Evolutionary conservation across 2,888 invertebrate species (phyloP).

Genomic region (Liodrosophila aerea): DNA sequence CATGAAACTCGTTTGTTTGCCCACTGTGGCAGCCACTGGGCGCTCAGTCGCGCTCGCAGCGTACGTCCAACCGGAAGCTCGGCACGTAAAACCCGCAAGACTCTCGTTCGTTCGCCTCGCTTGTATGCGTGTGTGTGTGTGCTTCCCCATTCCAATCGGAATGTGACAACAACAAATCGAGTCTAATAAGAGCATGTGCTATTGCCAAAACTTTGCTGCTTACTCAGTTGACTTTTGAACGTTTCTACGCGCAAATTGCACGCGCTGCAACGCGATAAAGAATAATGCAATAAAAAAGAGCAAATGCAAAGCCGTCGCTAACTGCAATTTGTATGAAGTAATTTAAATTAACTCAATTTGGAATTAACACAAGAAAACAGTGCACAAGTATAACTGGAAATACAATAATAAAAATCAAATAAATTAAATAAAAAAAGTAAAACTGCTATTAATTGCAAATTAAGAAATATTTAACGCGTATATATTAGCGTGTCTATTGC

Average conservation of each 20-base stretch:
- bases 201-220: constrained; percentile 31
- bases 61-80: constrained; percentile 75
- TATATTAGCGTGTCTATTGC: not conserved
- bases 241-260: constrained; percentile 59
- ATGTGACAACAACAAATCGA: constrained; percentile 33
- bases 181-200: constrained; percentile 6
- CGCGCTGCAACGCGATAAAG: constrained; percentile 34
- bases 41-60: constrained; percentile 65
- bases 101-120: constrained; percentile 15
- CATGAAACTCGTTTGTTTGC: constrained; percentile 69
- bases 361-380: not conserved
- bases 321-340: constrained; percentile 20
- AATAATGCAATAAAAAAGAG: constrained; percentile 8
- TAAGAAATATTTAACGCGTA: not conserved
- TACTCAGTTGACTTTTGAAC: constrained; percentile 59
- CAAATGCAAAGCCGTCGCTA: constrained; percentile 63
- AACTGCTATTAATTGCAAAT: not conserved
- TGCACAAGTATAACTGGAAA: not conserved
- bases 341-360: not conserved
- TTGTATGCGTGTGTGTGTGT: constrained; percentile 14
- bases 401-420: constrained; percentile 7
- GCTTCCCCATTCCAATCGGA: constrained; percentile 68
- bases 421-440: not conserved
- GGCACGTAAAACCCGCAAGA: constrained; percentile 40
- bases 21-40: constrained; percentile 53